Evolutionary conservation across 1,140 invertebrate genomes (phyloP), one percentile per base, ranked within the genome.

Genomic region (Pogonus chalceus): DNA sequence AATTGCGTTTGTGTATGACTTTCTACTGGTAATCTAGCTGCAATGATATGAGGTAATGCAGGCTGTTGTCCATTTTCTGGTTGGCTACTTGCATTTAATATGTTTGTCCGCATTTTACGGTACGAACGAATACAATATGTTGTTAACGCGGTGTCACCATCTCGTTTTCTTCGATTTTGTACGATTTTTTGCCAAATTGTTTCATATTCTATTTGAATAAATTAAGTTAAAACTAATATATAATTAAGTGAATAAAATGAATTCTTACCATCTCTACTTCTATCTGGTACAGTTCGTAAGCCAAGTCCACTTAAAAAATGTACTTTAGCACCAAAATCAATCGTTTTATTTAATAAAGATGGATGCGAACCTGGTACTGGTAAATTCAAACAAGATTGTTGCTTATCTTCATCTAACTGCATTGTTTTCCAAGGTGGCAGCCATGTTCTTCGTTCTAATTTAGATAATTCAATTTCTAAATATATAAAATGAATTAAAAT

Each of bases 381-480:
- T 54, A 69, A 56, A 58, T 67, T 56, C 20, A 66, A 59, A 39
- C 37, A 60, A 52, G n/a, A n/a, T n/a, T 9, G 16, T 35, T 51
- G 22, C 18, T 26, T 2, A 2, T 20, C 23, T 53, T 58, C 53
- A 31, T 60, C 56, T 20, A 12, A 20, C 18, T 31, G 20, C 2
- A 48, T 53, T 24, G 35, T 46, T 51, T 55, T 26, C 58, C 57
- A 62, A 10, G 52, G 35, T 20, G 58, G 57, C 26, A 57, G 53
- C 65, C 65, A 67, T 59, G 62, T 66, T 51, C 64, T 54, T 53
- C 60, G 60, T 51, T 65, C 60, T 24, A 67, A n/a, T 49, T 67
- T 66, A 47, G 53, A 31, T 21, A 67, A 43, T 62, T 67, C 64
- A 26, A 65, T 50, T 24, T 56, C 65, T 67, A 47, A 49, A 49